A percentile compares a stretch with the other conserved stretches of the same genome.
These are phyloP conservation scores for Xestoiulus laeticollis DNA, from an alignment of 2,888 invertebrate species.

Conservation along the genomic window DNA sequence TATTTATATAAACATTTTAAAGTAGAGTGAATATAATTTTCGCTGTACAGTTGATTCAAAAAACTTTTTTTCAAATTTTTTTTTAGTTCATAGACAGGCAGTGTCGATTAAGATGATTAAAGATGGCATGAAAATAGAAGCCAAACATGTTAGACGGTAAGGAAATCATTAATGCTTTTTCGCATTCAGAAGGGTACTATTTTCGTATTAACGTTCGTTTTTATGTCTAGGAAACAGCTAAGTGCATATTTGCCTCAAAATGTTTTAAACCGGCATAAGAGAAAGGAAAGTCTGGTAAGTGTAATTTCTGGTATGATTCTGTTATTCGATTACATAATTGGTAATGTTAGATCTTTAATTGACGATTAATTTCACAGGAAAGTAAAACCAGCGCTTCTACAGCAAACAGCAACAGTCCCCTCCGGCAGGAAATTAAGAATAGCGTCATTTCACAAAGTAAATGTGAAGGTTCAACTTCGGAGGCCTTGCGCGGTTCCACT, in stretches of 20 bases:
- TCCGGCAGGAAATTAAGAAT: neutral
- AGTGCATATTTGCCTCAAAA: constrained; percentile 60
- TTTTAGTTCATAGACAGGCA: constrained; percentile 67
- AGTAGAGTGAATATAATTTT: neutral
- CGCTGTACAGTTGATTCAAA: neutral
- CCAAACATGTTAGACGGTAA: constrained; percentile 81
- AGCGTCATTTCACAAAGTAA: constrained; percentile 28
- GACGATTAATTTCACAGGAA: neutral
- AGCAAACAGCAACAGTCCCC: constrained; percentile 33
- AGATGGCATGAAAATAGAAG: constrained; percentile 83
- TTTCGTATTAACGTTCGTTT: too few species aligned
- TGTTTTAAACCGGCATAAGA: constrained; percentile 59
- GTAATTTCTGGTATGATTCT: too few species aligned
- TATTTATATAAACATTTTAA: neutral
- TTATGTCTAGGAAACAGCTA: constrained; percentile 61
- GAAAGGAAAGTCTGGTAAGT: constrained; percentile 56
- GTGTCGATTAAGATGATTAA: constrained; percentile 71
- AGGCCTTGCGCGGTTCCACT: neutral
- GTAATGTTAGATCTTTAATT: neutral
- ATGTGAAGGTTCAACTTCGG: neutral
- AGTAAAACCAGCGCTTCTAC: neutral
- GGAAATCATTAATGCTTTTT: too few species aligned
- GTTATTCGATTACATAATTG: too few species aligned
- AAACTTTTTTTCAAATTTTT: neutral
- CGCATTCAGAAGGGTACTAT: too few species aligned